Evolutionary conservation across 2,113 vertebrate species (phyloP).

Genomic region (Limnothrissa miodon): DNA sequence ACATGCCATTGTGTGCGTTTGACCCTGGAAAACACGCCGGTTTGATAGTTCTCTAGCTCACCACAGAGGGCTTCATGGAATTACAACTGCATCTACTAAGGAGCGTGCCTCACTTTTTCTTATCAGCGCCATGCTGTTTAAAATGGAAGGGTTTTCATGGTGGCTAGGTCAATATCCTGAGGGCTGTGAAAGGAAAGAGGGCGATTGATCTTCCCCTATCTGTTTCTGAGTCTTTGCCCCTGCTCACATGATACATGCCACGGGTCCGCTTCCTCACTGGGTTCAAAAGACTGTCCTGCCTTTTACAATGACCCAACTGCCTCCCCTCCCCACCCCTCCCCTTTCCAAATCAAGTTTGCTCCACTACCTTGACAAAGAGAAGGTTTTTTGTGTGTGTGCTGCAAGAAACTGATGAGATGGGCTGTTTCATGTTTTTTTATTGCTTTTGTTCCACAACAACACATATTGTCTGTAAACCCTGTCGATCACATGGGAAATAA

Average conservation of each 20-base stretch:
- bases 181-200: conserved; percentile 43
- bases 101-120: conserved; percentile 31
- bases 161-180: conserved; percentile 50
- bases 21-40: background rate
- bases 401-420: conserved; percentile 64
- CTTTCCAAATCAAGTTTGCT: conserved; percentile 16
- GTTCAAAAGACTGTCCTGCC: conserved; percentile 45
- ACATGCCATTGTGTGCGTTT: conserved; percentile 2
- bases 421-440: conserved; percentile 60
- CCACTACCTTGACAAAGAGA: conserved; percentile 23
- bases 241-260: conserved; percentile 47
- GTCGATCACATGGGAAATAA: conserved; percentile 73
- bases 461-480: conserved; percentile 81
- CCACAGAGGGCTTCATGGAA: conserved; percentile 3
- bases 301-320: conserved; percentile 37
- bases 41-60: conserved; percentile 1
- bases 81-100: conserved; percentile 34
- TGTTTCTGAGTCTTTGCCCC: conserved; percentile 43
- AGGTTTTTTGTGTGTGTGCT: conserved; percentile 49
- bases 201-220: conserved; percentile 54
- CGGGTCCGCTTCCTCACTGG: conserved; percentile 35
- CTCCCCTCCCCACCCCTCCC: conserved; percentile 10
- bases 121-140: conserved; percentile 40
- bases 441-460: conserved; percentile 72
- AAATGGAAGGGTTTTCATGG: conserved; percentile 44